A percentile compares a stretch with the other conserved stretches of the same genome.
These are phyloP conservation scores for Andrena bicolor DNA, from an alignment of 2,888 invertebrate genomes.

Conservation along the genomic window DNA sequence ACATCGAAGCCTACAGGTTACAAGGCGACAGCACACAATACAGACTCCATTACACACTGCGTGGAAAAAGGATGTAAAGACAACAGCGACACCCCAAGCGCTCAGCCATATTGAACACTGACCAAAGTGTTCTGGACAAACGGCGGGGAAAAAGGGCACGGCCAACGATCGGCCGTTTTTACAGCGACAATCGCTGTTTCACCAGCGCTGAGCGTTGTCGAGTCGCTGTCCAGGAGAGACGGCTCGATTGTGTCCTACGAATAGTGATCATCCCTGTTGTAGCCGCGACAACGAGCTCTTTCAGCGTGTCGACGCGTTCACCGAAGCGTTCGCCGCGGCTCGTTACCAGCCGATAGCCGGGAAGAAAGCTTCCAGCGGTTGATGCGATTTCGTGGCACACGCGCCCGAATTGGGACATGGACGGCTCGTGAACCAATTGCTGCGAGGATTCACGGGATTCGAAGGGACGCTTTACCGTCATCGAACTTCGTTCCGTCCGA, in stretches of 20 bases:
- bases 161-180: constrained; percentile 1
- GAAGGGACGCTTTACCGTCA: too few relatives aligned
- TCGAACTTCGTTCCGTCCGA: too few relatives aligned
- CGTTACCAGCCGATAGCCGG: constrained; percentile 16
- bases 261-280: constrained; percentile 42
- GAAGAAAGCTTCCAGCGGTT: constrained; percentile 14
- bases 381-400: constrained; percentile 36
- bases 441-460: neutral
- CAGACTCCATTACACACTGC: too few relatives aligned
- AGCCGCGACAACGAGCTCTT: constrained; percentile 8
- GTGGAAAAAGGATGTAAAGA: too few relatives aligned
- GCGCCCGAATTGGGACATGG: constrained; percentile 12
- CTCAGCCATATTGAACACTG: neutral
- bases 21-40: too few relatives aligned
- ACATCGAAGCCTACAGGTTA: too few relatives aligned
- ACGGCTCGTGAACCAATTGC: constrained; percentile 10
- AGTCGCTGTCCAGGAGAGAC: neutral
- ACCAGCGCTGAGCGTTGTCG: neutral
- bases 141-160: neutral
- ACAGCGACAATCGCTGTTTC: constrained; percentile 13
- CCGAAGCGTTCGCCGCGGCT: constrained; percentile 1
- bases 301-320: neutral
- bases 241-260: constrained; percentile 24
- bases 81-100: neutral
- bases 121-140: neutral